Conservation (phyloP, 2,113 vertebrate species). For the Galbula dea region DNA sequence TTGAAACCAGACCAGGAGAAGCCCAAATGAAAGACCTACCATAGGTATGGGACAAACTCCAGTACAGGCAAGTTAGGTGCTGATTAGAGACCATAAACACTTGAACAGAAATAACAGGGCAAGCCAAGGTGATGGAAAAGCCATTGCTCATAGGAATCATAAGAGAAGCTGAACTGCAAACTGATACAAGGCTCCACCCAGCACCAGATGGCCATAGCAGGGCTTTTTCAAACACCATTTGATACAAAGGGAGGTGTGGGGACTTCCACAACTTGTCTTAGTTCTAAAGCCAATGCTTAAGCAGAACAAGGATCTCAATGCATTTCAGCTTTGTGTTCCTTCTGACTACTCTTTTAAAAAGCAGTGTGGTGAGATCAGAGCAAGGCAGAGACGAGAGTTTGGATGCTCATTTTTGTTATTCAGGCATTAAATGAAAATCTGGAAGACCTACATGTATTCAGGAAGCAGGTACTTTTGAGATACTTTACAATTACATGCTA, state of each 20-base stretch:
- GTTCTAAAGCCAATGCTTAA: background rate
- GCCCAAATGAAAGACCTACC: background rate
- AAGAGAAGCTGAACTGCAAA: background rate
- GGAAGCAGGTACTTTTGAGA: background rate
- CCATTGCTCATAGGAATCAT: background rate
- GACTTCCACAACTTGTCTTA: background rate
- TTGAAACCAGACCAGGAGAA: slow-evolving; percentile 49
- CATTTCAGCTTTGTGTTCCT: background rate
- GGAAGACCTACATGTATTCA: background rate
- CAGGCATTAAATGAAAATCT: background rate
- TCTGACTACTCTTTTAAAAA: background rate
- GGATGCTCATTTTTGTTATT: background rate
- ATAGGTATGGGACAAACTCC: background rate
- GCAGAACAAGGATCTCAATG: background rate
- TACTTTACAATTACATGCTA: background rate
- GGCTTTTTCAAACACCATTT: background rate
- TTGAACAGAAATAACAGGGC: background rate
- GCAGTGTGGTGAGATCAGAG: background rate
- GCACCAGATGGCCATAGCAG: background rate
- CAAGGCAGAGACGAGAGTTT: background rate
- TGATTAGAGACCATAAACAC: slow-evolving; percentile 59
- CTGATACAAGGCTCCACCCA: background rate
- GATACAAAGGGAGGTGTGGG: background rate
- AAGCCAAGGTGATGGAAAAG: background rate
- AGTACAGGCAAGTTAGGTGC: slow-evolving; percentile 2